These are phyloP conservation scores for Theristicus caerulescens DNA, from an alignment of 2,113 vertebrate species.

Conservation along the genomic window DNA sequence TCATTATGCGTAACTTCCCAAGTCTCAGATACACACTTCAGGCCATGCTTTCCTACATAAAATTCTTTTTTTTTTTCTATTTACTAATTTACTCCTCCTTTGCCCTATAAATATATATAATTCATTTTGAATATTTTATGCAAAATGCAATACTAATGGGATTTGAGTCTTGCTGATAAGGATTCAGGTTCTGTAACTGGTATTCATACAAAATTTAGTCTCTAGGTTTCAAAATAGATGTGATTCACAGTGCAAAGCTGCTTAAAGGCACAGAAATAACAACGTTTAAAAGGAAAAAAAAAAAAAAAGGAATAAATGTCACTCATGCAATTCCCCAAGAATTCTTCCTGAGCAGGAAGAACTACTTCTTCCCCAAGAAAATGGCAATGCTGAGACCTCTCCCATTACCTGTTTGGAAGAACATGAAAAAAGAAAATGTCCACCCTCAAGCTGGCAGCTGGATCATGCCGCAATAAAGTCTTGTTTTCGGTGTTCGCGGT, in stretches of 20 bases:
- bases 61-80: neutral
- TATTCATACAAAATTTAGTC: constrained; percentile 13
- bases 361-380: neutral
- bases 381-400: neutral
- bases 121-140: constrained; percentile 41
- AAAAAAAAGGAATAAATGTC: neutral
- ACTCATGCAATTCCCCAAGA: neutral
- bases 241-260: neutral
- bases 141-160: constrained; percentile 20
- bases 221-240: constrained; percentile 20
- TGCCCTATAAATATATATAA: constrained; percentile 18
- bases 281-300: neutral
- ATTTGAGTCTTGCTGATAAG: constrained; percentile 41
- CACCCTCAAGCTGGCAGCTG: neutral
- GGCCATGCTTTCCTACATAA: neutral
- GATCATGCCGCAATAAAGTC: neutral
- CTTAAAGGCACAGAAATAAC: constrained; percentile 43
- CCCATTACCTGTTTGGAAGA: neutral
- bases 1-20: neutral
- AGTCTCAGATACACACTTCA: neutral
- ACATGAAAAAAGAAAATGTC: neutral
- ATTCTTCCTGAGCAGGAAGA: neutral
- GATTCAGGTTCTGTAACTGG: neutral
- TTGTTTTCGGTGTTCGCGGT: neutral
- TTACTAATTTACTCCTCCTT: constrained; percentile 6